These are phyloP conservation scores for Palaemon carinicauda DNA, from an alignment of 1,140 invertebrate genomes.

Conservation along the genomic window DNA sequence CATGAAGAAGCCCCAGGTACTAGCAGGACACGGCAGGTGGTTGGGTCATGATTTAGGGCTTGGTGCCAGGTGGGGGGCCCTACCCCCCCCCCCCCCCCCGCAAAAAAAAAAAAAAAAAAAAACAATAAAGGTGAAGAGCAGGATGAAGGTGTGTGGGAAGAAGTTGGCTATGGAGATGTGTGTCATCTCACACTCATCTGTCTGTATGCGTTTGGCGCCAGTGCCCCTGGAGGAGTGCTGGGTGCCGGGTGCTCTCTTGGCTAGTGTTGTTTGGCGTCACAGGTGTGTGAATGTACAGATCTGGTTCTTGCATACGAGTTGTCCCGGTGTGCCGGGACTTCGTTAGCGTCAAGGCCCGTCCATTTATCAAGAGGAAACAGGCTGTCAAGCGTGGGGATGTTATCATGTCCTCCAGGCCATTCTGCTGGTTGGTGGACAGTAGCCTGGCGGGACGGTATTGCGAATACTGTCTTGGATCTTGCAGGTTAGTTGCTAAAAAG, in stretches of 20 bases:
- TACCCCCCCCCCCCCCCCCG: no score
- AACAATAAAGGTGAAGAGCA: neutral
- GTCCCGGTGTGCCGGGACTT: conserved; percentile 3
- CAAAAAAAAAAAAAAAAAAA: neutral
- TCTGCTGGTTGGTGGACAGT: conserved; percentile 25
- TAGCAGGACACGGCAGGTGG: neutral
- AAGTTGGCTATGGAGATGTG: neutral
- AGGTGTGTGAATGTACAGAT: no score
- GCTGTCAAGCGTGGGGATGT: conserved; percentile 28
- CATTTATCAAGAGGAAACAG: neutral
- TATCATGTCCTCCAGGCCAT: conserved; percentile 22
- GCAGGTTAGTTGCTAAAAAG: neutral
- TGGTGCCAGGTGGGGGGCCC: no score
- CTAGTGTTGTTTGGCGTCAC: neutral
- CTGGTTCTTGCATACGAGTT: neutral
- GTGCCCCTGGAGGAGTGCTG: conserved; percentile 1
- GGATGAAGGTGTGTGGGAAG: neutral
- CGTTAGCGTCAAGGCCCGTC: conserved; percentile 8
- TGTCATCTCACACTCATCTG: no score
- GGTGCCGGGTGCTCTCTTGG: neutral
- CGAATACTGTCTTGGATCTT: conserved; percentile 24
- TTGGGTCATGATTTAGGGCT: no score
- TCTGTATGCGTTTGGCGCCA: neutral
- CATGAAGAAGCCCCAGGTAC: neutral
- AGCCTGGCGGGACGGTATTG: conserved; percentile 14